Evolutionary conservation across 2,888 invertebrate genomes (phyloP).

Genomic region (Cecidostiba fungosa): DNA sequence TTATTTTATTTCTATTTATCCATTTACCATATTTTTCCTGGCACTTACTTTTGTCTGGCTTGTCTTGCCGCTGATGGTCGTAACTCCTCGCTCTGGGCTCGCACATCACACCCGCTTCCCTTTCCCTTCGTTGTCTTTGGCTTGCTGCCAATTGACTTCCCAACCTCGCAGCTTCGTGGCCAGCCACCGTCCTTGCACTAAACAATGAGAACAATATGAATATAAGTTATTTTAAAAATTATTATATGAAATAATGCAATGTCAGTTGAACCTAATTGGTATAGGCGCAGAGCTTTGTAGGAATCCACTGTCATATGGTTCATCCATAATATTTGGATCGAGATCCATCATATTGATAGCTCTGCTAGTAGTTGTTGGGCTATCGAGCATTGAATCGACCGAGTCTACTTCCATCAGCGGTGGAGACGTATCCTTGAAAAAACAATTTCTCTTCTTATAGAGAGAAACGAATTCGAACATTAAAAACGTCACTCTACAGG

Average conservation of each 20-base stretch:
- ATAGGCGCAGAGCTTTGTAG: constrained; percentile 78
- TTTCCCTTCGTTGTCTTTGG: constrained; percentile 78
- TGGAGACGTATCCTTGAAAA: constrained; percentile 71
- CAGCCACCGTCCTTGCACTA: constrained; percentile 85
- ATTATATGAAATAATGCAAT: background rate
- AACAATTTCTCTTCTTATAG: constrained; percentile 56
- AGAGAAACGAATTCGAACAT: constrained; percentile 38
- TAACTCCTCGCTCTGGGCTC: constrained; percentile 86
- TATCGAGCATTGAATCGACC: constrained; percentile 73
- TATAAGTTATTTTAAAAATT: background rate
- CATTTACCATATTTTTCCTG: background rate
- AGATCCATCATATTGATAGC: constrained; percentile 79
- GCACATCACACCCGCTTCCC: constrained; percentile 74
- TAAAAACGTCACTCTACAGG: constrained; percentile 21
- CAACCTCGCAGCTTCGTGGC: constrained; percentile 89
- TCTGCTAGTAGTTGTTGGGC: constrained; percentile 77
- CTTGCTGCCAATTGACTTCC: constrained; percentile 82
- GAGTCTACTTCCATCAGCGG: constrained; percentile 73
- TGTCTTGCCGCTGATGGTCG: constrained; percentile 83
- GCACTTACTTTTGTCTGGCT: constrained; percentile 81
- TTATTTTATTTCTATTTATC: background rate
- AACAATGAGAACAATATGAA: background rate
- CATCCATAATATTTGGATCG: constrained; percentile 79
- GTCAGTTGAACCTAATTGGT: constrained; percentile 74
- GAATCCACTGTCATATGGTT: constrained; percentile 78